Conservation (phyloP, 2,113 vertebrate genomes). For the Chinchilla lanigera region DNA sequence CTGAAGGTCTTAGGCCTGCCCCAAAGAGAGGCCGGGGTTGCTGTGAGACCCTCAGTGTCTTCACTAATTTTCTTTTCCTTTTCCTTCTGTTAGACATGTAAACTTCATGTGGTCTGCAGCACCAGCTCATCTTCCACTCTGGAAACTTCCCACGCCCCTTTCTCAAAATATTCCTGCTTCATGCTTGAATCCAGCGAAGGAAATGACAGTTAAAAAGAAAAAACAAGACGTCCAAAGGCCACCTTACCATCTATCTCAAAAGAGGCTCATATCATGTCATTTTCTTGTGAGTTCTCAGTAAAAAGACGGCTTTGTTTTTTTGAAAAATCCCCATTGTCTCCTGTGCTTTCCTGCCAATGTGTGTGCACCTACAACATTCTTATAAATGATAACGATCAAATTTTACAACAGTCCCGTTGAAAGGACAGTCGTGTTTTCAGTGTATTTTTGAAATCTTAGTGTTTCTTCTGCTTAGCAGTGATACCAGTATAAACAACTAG, state of each 20-base stretch:
- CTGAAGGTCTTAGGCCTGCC: neutral
- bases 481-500: slow-evolving; percentile 11
- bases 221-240: slow-evolving; percentile 78
- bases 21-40: neutral
- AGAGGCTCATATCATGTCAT: slow-evolving; percentile 78
- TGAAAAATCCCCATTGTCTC: slow-evolving; percentile 63
- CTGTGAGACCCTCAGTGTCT: neutral
- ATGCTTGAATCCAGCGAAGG: neutral
- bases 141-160: slow-evolving; percentile 41
- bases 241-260: slow-evolving; percentile 87
- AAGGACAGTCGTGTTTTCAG: slow-evolving; percentile 14
- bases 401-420: slow-evolving; percentile 17
- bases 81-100: slow-evolving; percentile 89
- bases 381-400: neutral
- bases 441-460: slow-evolving; percentile 65
- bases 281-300: slow-evolving; percentile 55
- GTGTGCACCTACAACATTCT: neutral
- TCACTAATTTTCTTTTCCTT: slow-evolving; percentile 19
- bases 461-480: neutral
- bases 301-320: slow-evolving; percentile 45
- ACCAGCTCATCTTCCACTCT: slow-evolving; percentile 78
- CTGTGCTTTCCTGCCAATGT: slow-evolving; percentile 17
- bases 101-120: slow-evolving; percentile 81
- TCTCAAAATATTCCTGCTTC: neutral
- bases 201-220: slow-evolving; percentile 53